Evolutionary conservation across 2,797 vertebrate species (phyloP), one percentile per base, ranked within the genome.

Genomic region (Parauchenoglanis punctatus): DNA sequence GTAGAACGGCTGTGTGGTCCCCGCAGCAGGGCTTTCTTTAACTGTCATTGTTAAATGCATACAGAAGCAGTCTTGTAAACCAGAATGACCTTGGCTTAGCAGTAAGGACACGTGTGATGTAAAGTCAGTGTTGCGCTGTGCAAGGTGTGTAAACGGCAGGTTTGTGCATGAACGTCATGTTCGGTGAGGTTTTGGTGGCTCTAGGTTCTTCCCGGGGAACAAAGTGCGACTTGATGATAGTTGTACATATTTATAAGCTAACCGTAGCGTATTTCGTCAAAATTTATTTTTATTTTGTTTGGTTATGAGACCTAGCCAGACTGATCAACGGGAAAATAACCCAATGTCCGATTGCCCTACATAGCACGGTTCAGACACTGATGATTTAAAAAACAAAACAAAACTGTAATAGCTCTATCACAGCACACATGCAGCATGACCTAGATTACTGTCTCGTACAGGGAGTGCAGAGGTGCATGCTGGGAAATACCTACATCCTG

Each of bases 361-460:
- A 72, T 61, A 8, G 52, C 49, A 83, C 40, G 28, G 52, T 87
- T 90, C 54, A 82, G 59, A 67, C 25, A n/a, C 67, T 44, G 59
- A 31, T 18, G 31, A 18, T 20, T 3, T 4, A n/a, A 31, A 67
- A 81, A 72, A 87, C 44, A 23, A 20, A 65, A 40, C 8, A 89
- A 89, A 87, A 89, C 89, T 88, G 90, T 87, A 86, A 86, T 84
- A 89, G 85, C 86, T 73, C 85, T 85, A 77, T 90, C 75, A 70
- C 83, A 89, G 86, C 75, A 67, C 11, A 40, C 59, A 81, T 93
- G 91, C 93, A 92, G 92, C 86, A 12, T 88, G 91, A 88, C 90
- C 86, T 92, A 93, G 91, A 93, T 94, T 94, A 92, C 93, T 91
- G 87, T 89, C 83, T 90, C 83, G 89, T 92, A 85, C 90, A 91